Percentiles rank a stretch among this genome's conserved stretches.
Conservation (phyloP, 1,140 invertebrate species). For the Orchestia grillus region DNA sequence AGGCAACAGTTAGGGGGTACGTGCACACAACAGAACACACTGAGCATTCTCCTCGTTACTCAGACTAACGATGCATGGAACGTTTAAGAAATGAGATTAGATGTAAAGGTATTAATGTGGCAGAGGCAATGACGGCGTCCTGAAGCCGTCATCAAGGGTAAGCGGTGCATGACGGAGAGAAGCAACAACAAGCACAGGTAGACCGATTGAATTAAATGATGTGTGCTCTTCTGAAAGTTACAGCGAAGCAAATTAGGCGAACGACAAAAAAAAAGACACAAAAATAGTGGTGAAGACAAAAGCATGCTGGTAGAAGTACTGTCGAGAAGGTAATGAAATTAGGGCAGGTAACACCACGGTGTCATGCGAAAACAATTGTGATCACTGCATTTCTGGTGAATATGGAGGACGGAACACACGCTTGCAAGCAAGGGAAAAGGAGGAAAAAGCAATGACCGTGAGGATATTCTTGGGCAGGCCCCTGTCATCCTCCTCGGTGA, state of each 20-base stretch:
- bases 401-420: not conserved
- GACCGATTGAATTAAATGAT: not conserved
- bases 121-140: not conserved
- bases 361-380: not conserved
- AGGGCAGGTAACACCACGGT: not conserved
- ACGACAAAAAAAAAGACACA: not conserved
- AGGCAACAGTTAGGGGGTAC: slow-evolving; percentile 54
- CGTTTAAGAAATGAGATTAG: not conserved
- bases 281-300: not conserved
- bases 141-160: not conserved
- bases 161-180: not conserved
- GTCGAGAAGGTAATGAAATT: not conserved
- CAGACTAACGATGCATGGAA: not conserved
- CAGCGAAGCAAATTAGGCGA: not conserved
- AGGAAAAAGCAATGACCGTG: slow-evolving; percentile 78
- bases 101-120: not conserved
- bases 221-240: not conserved
- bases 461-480: slow-evolving; percentile 93
- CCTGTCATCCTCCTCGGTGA: slow-evolving; percentile 94
- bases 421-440: slow-evolving; percentile 35
- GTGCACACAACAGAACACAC: not conserved
- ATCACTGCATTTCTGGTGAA: not conserved
- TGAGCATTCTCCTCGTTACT: not conserved
- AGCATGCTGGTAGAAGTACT: not conserved
- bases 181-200: not conserved